A percentile compares a stretch with the other conserved stretches of the same genome.
Evolutionary conservation across 2,797 vertebrate species (phyloP).

Genomic region (Fringilla coelebs): DNA sequence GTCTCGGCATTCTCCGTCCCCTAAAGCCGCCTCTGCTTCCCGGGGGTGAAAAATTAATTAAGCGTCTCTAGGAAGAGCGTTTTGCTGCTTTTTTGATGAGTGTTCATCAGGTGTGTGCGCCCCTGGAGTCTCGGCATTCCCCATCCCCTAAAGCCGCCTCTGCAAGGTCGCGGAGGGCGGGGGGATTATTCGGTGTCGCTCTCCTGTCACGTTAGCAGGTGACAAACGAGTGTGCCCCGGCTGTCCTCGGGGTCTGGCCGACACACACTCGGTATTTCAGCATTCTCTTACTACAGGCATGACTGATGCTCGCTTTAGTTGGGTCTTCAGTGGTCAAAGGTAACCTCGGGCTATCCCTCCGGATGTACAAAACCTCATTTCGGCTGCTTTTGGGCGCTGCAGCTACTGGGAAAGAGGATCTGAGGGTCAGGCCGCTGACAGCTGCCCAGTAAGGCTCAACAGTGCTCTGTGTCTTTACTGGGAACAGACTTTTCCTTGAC

Average conservation of each 20-base stretch:
- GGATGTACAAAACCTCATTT: accelerated
- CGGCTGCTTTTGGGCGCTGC: not conserved
- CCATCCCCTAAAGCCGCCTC: no score
- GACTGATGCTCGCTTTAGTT: not conserved
- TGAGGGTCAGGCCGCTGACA: not conserved
- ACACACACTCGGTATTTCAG: not conserved
- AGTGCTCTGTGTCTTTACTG: not conserved
- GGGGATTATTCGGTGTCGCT: no score
- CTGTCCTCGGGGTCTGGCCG: not conserved
- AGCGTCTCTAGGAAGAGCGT: accelerated
- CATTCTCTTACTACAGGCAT: not conserved
- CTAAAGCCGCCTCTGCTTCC: not conserved
- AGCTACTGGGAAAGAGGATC: not conserved
- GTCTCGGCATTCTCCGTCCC: not conserved
- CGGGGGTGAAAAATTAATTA: no score
- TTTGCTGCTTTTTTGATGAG: not conserved
- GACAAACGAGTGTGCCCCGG: not conserved
- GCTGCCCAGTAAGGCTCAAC: not conserved
- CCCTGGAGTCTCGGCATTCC: not conserved
- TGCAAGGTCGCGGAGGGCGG: not conserved
- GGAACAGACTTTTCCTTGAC: constrained; percentile 29
- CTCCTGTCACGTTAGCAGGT: not conserved
- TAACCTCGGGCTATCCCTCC: not conserved
- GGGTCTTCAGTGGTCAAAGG: not conserved
- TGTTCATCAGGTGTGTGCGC: not conserved